phyloP scores from a whole-genome alignment of 2,113 vertebrate genomes.

The Gymnobelideus leadbeateri region DNA sequence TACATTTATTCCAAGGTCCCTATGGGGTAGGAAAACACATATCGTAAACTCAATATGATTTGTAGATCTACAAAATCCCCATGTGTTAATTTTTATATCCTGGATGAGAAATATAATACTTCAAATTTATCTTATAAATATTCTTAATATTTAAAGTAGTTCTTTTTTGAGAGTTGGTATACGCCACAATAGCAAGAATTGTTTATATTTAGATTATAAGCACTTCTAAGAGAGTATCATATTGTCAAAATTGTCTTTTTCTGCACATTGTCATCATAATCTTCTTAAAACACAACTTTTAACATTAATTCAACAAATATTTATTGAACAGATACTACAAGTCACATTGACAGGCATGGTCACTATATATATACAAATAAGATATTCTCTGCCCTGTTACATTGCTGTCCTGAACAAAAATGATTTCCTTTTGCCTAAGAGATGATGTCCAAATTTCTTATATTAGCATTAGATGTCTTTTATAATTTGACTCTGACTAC shows the following conservation, averaged over 20 bases:
- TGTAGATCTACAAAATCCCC: background rate
- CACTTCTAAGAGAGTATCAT: background rate
- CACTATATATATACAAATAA: background rate
- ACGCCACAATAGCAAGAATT: background rate
- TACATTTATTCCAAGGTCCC: slow-evolving; percentile 20
- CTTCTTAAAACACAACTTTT: background rate
- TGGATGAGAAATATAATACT: background rate
- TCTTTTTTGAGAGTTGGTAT: background rate
- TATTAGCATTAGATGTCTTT: background rate
- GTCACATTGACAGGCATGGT: background rate
- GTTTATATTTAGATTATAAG: background rate
- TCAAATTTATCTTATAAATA: background rate
- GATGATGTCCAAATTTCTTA: background rate
- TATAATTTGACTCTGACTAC: background rate
- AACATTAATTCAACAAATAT: background rate
- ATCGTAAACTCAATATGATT: background rate
- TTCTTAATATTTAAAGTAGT: slow-evolving; percentile 23
- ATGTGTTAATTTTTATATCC: background rate
- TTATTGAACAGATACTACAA: background rate
- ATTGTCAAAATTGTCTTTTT: slow-evolving; percentile 14
- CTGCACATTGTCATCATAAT: background rate
- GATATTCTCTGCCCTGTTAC: background rate
- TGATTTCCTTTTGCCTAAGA: background rate
- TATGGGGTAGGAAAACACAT: background rate
- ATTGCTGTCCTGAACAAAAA: slow-evolving; percentile 3